Evolutionary conservation across 2,888 invertebrate species (phyloP).

Genomic region (Caradrina clavipalpis): DNA sequence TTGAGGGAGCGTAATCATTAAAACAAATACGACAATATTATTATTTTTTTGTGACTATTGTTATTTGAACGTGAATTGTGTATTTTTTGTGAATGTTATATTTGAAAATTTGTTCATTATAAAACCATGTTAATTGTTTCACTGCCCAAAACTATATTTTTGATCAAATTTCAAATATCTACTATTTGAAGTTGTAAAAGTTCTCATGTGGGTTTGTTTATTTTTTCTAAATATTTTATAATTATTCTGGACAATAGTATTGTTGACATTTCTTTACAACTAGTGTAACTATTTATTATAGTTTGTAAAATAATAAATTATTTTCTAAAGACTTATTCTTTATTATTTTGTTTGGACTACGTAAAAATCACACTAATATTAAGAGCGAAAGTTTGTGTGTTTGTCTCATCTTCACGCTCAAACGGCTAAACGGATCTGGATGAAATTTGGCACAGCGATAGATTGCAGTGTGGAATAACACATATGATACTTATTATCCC

Average conservation of each 20-base stretch:
- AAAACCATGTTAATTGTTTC: constrained; percentile 53
- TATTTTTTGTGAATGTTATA: constrained; percentile 52
- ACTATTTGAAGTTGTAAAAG: constrained; percentile 46
- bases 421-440: too few relatives aligned
- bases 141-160: constrained; percentile 49
- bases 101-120: constrained; percentile 51
- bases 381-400: too few relatives aligned
- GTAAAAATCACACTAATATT: too few relatives aligned
- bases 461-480: too few relatives aligned
- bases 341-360: background rate
- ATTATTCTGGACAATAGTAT: constrained; percentile 27
- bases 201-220: constrained; percentile 55
- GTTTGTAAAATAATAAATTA: constrained; percentile 60
- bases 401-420: too few relatives aligned
- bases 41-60: constrained; percentile 11
- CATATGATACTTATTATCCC: too few relatives aligned
- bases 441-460: too few relatives aligned
- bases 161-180: constrained; percentile 4
- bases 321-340: constrained; percentile 25
- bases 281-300: constrained; percentile 58
- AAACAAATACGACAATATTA: constrained; percentile 14
- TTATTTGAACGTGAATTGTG: constrained; percentile 34
- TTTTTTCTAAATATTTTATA: constrained; percentile 56
- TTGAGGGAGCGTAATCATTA: constrained; percentile 84
- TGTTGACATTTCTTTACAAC: constrained; percentile 39